Evolutionary conservation across 1,140 invertebrate species (phyloP).

Genomic region (Zaprionus africanus): DNA sequence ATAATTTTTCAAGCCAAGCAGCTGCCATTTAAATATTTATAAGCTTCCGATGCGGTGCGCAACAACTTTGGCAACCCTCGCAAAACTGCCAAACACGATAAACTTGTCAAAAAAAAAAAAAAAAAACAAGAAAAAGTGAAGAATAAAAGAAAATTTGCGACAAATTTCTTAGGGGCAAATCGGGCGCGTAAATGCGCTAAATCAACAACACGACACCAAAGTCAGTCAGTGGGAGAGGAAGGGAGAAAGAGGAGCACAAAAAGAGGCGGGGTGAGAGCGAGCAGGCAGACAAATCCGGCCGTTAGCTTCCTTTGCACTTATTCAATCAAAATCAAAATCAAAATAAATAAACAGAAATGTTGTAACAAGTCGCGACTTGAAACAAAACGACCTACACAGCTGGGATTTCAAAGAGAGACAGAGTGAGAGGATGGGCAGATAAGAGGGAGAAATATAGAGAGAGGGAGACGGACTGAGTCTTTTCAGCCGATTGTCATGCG

Average conservation of each 20-base stretch:
- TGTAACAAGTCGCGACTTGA: conserved; percentile 46
- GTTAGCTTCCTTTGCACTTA: conserved; percentile 64
- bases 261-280: conserved; percentile 6
- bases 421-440: background rate
- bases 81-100: conserved; percentile 44
- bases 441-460: background rate
- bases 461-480: background rate
- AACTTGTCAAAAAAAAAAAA: conserved; percentile 31
- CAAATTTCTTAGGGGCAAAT: conserved; percentile 59
- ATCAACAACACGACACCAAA: conserved; percentile 33
- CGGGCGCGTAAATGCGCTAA: conserved; percentile 67
- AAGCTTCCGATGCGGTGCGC: conserved; percentile 29
- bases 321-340: conserved; percentile 69
- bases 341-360: conserved; percentile 66
- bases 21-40: conserved; percentile 73
- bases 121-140: conserved; percentile 14
- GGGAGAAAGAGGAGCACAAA: background rate
- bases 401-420: background rate
- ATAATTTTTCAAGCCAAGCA: conserved; percentile 55
- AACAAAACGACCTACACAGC: conserved; percentile 18
- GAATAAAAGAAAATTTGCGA: conserved; percentile 25
- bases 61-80: background rate
- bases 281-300: conserved; percentile 22
- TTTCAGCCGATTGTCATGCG: conserved; percentile 27
- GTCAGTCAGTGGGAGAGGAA: too few relatives aligned